Base-by-base conservation (phyloP, 2,797 vertebrate species). In the Anabacerthia variegaticeps region DNA sequence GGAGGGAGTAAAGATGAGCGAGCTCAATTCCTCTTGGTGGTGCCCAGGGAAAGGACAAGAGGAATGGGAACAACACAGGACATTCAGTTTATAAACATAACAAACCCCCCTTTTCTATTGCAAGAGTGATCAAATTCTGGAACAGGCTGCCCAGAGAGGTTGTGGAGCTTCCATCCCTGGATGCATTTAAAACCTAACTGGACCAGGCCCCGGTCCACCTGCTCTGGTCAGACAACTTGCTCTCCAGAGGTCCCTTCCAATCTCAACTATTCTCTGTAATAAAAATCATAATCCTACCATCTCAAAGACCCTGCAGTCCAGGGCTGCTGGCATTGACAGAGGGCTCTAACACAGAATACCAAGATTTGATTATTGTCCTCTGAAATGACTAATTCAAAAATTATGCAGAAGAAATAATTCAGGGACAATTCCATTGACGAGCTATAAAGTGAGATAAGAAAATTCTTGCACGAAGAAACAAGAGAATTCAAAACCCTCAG, bases 81-180 rank as follows among this genome's bases (percentile, higher is more conserved):
- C 84, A 56, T 62, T 49, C 9, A 8, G 11, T 44, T 56, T 12
- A 89, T 18, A 91, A 39, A 36, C 7, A 2, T 10, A 69, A 58
- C 14, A n/a, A 67, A 49, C 26, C 0, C 0, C 0, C 0, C 0
- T 0, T 16, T n/a, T 37, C 51, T 15, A 19, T 18, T 37, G 14
- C 21, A 79, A 44, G 17, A 39, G 41, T 5, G 10, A 63, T 28
- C 36, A 44, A 72, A 69, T 13, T 61, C 19, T 28, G 16, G 23
- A 75, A 85, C 4, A 58, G 27, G 7, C 17, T 89, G 63, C 26
- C 46, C 2, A 4, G 12, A 72, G 21, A 61, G 32, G 12, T 2
- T 37, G 22, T 24, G 27, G n/a, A 71, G 34, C 14, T 32, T 85
- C 69, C 48, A 39, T 21, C 18, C 28, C 17, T 34, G 34, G 28